Percentiles rank a stretch among this genome's conserved stretches.
Conservation (phyloP, 92 coral and sea anemone species). For the Desmophyllum pertusum region DNA sequence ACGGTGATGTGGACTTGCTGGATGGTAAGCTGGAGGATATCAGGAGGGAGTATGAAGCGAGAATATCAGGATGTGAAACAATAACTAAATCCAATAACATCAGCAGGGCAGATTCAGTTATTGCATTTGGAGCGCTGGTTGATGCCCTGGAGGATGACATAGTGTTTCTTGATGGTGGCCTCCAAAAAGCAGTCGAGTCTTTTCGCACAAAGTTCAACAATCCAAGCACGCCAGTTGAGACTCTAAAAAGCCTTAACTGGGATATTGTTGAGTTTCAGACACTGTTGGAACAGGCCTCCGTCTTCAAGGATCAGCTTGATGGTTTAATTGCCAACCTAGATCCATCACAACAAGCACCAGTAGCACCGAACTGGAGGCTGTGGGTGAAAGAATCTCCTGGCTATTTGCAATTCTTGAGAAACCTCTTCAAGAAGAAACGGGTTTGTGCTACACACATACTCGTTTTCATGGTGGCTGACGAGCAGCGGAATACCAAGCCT, state of each 20-base stretch:
- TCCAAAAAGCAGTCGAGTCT: slow-evolving; percentile 9
- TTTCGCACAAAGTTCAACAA: slow-evolving; percentile 21
- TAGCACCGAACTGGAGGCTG: not conserved
- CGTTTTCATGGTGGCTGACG: slow-evolving; percentile 49
- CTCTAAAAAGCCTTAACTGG: slow-evolving; percentile 50
- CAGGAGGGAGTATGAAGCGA: not conserved
- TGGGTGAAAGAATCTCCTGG: slow-evolving; percentile 2
- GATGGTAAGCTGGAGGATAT: slow-evolving; percentile 12
- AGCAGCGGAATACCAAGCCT: slow-evolving; percentile 38
- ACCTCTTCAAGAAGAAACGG: slow-evolving; percentile 42
- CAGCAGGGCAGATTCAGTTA: not conserved
- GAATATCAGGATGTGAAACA: not conserved
- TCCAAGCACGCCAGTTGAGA: slow-evolving; percentile 28
- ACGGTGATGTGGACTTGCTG: slow-evolving; percentile 33
- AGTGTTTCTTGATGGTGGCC: slow-evolving; percentile 25
- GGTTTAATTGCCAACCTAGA: not conserved
- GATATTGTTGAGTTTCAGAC: slow-evolving; percentile 45
- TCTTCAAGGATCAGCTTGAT: not conserved
- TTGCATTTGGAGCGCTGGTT: not conserved
- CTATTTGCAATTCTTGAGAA: slow-evolving; percentile 26
- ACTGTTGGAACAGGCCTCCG: slow-evolving; percentile 39
- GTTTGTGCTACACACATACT: slow-evolving; percentile 45
- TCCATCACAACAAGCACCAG: not conserved
- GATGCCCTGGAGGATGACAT: slow-evolving; percentile 28
- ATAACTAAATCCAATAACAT: not conserved